Evolutionary conservation across 2,113 vertebrate genomes (phyloP), one percentile per base, ranked within the genome.

Genomic region (Scalopus aquaticus): DNA sequence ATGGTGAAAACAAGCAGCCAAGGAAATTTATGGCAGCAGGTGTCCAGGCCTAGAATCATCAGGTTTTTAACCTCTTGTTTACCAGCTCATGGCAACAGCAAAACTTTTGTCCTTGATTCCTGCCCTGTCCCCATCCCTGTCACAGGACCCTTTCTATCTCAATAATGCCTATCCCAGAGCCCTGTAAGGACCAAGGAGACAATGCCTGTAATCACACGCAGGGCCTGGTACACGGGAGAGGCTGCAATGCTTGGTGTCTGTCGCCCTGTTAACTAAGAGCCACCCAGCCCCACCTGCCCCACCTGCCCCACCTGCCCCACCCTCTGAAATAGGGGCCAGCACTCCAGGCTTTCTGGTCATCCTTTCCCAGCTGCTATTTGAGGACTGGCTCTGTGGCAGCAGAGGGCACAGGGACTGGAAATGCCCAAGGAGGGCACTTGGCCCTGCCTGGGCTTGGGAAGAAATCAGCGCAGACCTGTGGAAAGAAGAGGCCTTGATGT

Each of bases 221-320:
- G 67, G 62, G 35, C 35, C 17, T 32, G 89, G 54, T 12, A 28
- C 37, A 15, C 15, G 11, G 54, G 0, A 56, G 30, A 81, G 54
- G 44, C 17, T 70, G 13, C 15, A 5, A 0, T 6, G 6, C 5
- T 0, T 17, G 13, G 12, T 51, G 7, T 35, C 44, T 51, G 13
- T 28, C 17, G 26, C 56, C 7, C 11, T n/a, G 30, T 10, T 54
- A 7, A 37, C 11, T 26, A 26, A 65, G 26, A 30, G 9, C 6
- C 9, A 37, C 6, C 9, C 17, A 54, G 51, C 51, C 3, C 58
- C 58, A 60, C 51, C 58, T 60, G 58, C 58, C 16, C 58, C 26
- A 60, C 58, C 62, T 26, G 19, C 28, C 17, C 35, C 35, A 4
- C 6, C 28, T 17, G 54, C 54, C 4, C 28, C 28, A 30, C 60